Conservation (phyloP, 2,113 vertebrate genomes). For the Ictidomys tridecemlineatus region DNA sequence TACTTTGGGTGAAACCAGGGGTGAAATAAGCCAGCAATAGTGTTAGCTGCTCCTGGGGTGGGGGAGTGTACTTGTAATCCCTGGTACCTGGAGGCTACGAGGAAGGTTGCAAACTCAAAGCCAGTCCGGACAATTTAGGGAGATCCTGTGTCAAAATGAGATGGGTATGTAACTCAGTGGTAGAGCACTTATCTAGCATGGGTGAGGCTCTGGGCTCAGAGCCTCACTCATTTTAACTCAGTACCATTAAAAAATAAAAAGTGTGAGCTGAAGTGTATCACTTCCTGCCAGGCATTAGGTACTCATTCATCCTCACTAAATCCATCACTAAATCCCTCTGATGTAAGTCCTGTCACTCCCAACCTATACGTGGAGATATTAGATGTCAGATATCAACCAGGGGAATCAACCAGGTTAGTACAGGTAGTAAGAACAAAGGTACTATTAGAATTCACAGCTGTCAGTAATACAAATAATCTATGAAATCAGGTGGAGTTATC, state of each 20-base stretch:
- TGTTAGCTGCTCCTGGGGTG: not conserved
- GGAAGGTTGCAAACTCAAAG: not conserved
- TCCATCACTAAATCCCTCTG: not conserved
- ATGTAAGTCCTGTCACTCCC: not conserved
- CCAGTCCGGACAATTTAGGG: not conserved
- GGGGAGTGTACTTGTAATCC: no score
- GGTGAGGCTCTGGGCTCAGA: not conserved
- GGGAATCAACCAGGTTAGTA: not conserved
- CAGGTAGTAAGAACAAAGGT: not conserved
- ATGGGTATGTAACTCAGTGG: not conserved
- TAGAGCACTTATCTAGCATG: not conserved
- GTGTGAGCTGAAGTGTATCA: not conserved
- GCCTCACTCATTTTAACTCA: no score
- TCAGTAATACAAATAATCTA: not conserved
- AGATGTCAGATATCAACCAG: not conserved
- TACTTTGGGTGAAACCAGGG: not conserved
- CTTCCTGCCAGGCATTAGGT: not conserved
- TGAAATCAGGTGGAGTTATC: not conserved
- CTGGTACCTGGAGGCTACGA: not conserved
- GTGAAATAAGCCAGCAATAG: not conserved
- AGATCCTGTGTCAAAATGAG: not conserved
- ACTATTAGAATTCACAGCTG: not conserved
- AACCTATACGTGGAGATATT: not conserved
- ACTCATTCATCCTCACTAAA: not conserved
- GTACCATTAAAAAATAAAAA: not conserved